Evolutionary conservation across 2,797 vertebrate species (phyloP).

Genomic region (Liparis tanakae): DNA sequence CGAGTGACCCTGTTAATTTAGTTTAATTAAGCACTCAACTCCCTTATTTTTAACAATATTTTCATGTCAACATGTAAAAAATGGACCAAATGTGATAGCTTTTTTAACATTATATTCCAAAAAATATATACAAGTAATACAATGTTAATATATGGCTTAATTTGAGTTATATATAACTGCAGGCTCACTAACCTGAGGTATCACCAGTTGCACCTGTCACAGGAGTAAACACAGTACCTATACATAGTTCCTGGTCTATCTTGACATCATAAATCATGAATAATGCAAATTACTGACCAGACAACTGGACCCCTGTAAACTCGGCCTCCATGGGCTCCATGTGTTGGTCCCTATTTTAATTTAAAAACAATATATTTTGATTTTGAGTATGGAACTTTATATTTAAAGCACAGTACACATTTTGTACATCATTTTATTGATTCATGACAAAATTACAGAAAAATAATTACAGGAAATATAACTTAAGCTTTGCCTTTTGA

Average conservation of each 20-base stretch:
- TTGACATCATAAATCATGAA: not conserved
- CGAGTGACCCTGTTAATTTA: not conserved
- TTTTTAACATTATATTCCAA: too few relatives aligned
- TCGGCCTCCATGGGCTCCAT: too few relatives aligned
- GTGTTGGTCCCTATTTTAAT: too few relatives aligned
- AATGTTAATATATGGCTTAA: not conserved
- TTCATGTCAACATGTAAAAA: not conserved
- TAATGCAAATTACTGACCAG: not conserved
- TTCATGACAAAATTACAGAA: not conserved
- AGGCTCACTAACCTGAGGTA: too few relatives aligned
- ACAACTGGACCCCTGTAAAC: too few relatives aligned
- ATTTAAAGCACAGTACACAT: not conserved
- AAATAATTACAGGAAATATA: too few relatives aligned
- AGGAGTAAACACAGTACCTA: too few relatives aligned
- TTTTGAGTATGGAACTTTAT: not conserved
- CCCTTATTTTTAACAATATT: not conserved
- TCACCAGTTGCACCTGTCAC: too few relatives aligned
- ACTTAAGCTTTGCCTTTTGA: too few relatives aligned
- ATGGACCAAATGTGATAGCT: not conserved
- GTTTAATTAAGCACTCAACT: not conserved
- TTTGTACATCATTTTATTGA: not conserved
- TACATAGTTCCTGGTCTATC: not conserved
- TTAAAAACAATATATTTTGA: not conserved
- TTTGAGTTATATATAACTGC: too few relatives aligned
- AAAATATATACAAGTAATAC: too few relatives aligned